phyloP scores from a whole-genome alignment of 2,888 invertebrate genomes.

The Sipunculus nudus region DNA sequence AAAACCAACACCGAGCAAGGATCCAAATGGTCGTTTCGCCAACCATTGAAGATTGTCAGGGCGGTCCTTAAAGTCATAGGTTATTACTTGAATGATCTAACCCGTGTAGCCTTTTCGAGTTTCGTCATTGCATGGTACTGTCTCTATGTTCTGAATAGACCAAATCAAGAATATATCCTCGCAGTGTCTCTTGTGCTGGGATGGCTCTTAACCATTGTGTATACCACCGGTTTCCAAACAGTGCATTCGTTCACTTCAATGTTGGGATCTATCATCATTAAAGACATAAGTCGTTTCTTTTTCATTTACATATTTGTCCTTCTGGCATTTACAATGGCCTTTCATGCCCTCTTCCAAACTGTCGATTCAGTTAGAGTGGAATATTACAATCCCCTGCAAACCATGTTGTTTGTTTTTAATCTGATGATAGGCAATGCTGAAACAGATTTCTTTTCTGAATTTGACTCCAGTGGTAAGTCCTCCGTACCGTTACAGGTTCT shows the following conservation, averaged over 20 bases:
- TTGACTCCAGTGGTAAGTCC: conserved; percentile 44
- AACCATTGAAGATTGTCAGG: too few species aligned
- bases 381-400: conserved; percentile 46
- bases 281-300: conserved; percentile 58
- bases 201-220: conserved; percentile 60
- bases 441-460: conserved; percentile 45
- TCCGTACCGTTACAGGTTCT: conserved; percentile 26
- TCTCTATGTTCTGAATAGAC: conserved; percentile 37
- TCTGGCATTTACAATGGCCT: conserved; percentile 59
- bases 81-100: conserved; percentile 16
- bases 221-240: conserved; percentile 58
- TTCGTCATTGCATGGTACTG: conserved; percentile 53
- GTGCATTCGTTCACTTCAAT: conserved; percentile 62
- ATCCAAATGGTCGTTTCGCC: too few species aligned
- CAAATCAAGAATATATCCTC: conserved; percentile 53
- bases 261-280: conserved; percentile 59
- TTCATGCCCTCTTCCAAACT: conserved; percentile 56
- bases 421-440: conserved; percentile 62
- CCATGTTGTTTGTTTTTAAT: conserved; percentile 59
- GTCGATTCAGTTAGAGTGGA: conserved; percentile 36
- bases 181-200: conserved; percentile 55
- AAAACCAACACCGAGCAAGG: neutral
- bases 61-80: too few species aligned
- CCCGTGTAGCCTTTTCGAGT: conserved; percentile 41
- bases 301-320: conserved; percentile 60